These are phyloP conservation scores for Rhincodon typus DNA, from an alignment of 2,797 vertebrate genomes.

Conservation along the genomic window DNA sequence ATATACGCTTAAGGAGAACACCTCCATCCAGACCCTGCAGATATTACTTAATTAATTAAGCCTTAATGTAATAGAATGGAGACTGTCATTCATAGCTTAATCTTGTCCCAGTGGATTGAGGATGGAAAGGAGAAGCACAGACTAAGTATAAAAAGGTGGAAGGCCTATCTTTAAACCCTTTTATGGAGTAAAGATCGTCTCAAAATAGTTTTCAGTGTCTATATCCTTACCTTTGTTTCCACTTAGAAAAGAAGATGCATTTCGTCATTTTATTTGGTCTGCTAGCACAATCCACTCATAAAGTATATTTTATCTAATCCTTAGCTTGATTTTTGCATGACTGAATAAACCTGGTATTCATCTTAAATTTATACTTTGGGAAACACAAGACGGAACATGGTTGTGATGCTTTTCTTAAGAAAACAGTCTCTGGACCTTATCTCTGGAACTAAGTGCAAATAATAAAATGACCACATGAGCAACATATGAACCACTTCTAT, in stretches of 20 bases:
- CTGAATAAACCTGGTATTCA: neutral
- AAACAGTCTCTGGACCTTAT: neutral
- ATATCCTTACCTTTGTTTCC: neutral
- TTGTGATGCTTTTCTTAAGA: neutral
- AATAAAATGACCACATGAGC: neutral
- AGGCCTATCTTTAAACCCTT: neutral
- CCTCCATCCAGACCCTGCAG: neutral
- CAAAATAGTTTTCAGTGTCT: neutral
- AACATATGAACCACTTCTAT: neutral
- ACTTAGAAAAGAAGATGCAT: no score
- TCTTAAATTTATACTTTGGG: neutral
- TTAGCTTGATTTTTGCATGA: neutral
- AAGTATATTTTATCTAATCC: neutral
- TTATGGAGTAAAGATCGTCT: no score
- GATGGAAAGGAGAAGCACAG: neutral
- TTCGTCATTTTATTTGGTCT: no score
- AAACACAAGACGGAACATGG: neutral
- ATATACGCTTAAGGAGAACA: neutral
- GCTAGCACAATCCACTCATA: neutral
- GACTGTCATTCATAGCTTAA: neutral
- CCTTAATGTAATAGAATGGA: neutral
- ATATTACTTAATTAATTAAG: conserved; percentile 7
- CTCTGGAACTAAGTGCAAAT: neutral
- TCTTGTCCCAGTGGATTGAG: neutral
- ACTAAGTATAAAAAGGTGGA: neutral